Conservation (phyloP, 1,140 invertebrate species). For the Tetranychus cinnabarinus region DNA sequence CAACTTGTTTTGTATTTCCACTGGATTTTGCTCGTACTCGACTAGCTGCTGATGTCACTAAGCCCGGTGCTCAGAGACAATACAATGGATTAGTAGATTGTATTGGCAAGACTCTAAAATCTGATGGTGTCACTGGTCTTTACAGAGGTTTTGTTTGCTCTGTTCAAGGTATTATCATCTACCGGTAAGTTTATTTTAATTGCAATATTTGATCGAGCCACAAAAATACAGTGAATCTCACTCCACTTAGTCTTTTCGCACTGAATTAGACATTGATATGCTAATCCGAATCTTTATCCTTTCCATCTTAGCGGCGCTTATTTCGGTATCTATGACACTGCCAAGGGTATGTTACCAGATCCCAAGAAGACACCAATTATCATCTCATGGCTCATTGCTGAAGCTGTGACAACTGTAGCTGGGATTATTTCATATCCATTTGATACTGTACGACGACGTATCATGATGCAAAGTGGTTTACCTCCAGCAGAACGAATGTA, state of each 20-base stretch:
- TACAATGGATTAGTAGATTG: slow-evolving; percentile 70
- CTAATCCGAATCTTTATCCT: too few species aligned
- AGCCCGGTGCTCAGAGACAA: slow-evolving; percentile 48
- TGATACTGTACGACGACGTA: slow-evolving; percentile 73
- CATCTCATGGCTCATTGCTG: slow-evolving; percentile 62
- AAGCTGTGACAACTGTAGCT: slow-evolving; percentile 57
- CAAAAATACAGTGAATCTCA: too few species aligned
- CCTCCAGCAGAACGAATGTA: slow-evolving; percentile 46
- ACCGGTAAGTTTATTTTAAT: not conserved
- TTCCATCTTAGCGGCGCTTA: slow-evolving; percentile 37
- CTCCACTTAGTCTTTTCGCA: not conserved
- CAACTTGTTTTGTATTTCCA: slow-evolving; percentile 80
- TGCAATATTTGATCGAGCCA: not conserved
- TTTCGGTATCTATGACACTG: slow-evolving; percentile 85
- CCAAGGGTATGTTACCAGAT: slow-evolving; percentile 58
- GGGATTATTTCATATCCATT: slow-evolving; percentile 81
- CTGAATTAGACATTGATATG: too few species aligned
- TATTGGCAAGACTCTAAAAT: slow-evolving; percentile 58
- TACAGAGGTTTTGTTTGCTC: slow-evolving; percentile 84
- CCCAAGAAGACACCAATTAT: slow-evolving; percentile 56
- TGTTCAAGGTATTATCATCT: slow-evolving; percentile 11
- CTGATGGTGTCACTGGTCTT: slow-evolving; percentile 57
- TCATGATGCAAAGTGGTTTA: slow-evolving; percentile 73
- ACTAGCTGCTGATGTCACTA: slow-evolving; percentile 60
- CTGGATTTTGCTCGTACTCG: slow-evolving; percentile 83